A percentile compares a stretch with the other conserved stretches of the same genome.
phyloP scores from a whole-genome alignment of 2,888 invertebrate species.

The Orthosia incerta region DNA sequence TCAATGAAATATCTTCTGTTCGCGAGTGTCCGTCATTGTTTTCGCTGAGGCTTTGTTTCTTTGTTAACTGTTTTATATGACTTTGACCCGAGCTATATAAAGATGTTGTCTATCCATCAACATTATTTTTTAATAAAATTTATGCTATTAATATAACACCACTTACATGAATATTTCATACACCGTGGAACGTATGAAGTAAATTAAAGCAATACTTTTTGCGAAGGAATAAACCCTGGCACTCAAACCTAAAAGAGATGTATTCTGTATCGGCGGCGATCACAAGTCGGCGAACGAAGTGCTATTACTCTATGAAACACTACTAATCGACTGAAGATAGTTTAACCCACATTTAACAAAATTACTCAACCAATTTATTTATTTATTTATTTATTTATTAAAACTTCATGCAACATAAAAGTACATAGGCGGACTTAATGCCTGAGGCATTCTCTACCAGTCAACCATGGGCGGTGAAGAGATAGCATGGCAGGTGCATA shows the following conservation, averaged over 20 bases:
- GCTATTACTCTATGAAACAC: neutral
- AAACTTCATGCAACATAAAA: too few relatives aligned
- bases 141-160: neutral
- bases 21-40: slow-evolving; percentile 28
- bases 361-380: slow-evolving; percentile 38
- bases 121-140: too few relatives aligned
- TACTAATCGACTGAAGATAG: slow-evolving; percentile 20
- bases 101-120: too few relatives aligned
- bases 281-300: neutral
- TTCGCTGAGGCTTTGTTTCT: slow-evolving; percentile 15
- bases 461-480: too few relatives aligned
- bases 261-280: too few relatives aligned
- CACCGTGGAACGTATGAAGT: neutral
- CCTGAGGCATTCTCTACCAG: too few relatives aligned
- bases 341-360: slow-evolving; percentile 25
- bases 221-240: too few relatives aligned
- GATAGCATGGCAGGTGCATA: too few relatives aligned
- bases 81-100: neutral
- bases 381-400: too few relatives aligned
- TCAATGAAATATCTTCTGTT: slow-evolving; percentile 58
- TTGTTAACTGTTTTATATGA: slow-evolving; percentile 17
- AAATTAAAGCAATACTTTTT: too few relatives aligned
- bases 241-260: too few relatives aligned
- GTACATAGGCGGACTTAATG: too few relatives aligned
- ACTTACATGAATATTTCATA: neutral